Evolutionary conservation across 2,113 vertebrate genomes (phyloP).

Genomic region (Chelonoidis abingdonii): DNA sequence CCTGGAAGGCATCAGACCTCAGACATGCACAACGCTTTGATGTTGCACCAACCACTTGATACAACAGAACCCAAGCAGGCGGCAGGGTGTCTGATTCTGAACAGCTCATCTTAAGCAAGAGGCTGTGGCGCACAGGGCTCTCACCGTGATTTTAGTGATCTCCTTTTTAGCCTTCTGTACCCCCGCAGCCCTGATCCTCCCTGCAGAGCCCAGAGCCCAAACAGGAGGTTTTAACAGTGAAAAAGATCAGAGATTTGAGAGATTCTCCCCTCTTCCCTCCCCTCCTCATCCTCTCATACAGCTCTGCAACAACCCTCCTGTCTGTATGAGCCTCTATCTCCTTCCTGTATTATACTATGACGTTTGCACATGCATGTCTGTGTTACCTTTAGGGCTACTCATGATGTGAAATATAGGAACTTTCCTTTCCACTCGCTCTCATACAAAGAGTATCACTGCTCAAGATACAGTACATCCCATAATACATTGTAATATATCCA

Average conservation of each 20-base stretch:
- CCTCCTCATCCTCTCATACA: neutral
- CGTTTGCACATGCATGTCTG: neutral
- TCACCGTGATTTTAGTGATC: neutral
- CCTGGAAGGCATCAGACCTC: accelerated
- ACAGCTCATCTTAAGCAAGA: neutral
- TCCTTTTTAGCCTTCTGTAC: neutral
- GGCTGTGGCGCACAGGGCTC: neutral
- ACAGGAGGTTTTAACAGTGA: neutral
- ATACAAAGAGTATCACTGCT: neutral
- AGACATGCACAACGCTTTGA: neutral
- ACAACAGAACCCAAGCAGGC: neutral
- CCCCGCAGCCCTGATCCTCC: neutral
- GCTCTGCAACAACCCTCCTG: neutral
- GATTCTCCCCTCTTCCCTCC: neutral
- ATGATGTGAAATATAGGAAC: neutral
- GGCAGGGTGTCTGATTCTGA: neutral
- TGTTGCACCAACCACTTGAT: neutral
- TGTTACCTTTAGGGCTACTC: neutral
- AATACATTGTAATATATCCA: neutral
- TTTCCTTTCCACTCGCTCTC: neutral
- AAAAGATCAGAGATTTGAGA: neutral
- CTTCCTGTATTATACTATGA: neutral
- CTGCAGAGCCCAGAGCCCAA: neutral
- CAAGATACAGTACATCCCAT: neutral
- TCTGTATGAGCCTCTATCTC: neutral